Conservation (phyloP, 2,113 vertebrate species). For the Anhinga rufa region DNA sequence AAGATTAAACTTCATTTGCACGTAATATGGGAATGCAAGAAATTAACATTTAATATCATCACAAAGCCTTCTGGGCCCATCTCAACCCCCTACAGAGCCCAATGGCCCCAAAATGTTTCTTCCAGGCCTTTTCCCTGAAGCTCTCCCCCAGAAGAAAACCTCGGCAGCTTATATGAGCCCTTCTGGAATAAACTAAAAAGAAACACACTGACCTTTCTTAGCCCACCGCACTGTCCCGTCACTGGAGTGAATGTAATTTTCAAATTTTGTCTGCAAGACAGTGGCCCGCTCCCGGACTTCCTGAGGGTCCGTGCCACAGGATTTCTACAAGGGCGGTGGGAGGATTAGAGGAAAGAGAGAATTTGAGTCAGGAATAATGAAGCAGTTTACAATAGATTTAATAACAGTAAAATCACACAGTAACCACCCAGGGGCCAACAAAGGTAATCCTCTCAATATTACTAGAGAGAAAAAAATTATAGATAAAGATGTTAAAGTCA, state of each 20-base stretch:
- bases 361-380: slow-evolving; percentile 85
- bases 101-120: slow-evolving; percentile 35
- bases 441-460: slow-evolving; percentile 99
- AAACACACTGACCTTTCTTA: slow-evolving; percentile 82
- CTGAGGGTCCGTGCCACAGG: slow-evolving; percentile 71
- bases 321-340: slow-evolving; percentile 70
- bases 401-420: slow-evolving; percentile 99
- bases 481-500: slow-evolving; percentile 67
- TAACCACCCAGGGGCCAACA: slow-evolving; percentile 88
- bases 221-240: slow-evolving; percentile 70
- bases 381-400: slow-evolving; percentile 95
- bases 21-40: neutral
- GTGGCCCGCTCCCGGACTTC: slow-evolving; percentile 85
- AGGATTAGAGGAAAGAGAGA: slow-evolving; percentile 73
- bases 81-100: slow-evolving; percentile 42
- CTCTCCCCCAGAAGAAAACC: neutral
- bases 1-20: slow-evolving; percentile 60
- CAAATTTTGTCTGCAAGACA: slow-evolving; percentile 88
- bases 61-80: slow-evolving; percentile 55
- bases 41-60: slow-evolving; percentile 70
- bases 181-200: neutral
- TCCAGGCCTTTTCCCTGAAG: neutral
- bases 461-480: slow-evolving; percentile 80
- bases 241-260: slow-evolving; percentile 82
- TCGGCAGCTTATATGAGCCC: neutral